These are phyloP conservation scores for Chymomyza costata DNA, from an alignment of 1,140 invertebrate species.

Conservation along the genomic window DNA sequence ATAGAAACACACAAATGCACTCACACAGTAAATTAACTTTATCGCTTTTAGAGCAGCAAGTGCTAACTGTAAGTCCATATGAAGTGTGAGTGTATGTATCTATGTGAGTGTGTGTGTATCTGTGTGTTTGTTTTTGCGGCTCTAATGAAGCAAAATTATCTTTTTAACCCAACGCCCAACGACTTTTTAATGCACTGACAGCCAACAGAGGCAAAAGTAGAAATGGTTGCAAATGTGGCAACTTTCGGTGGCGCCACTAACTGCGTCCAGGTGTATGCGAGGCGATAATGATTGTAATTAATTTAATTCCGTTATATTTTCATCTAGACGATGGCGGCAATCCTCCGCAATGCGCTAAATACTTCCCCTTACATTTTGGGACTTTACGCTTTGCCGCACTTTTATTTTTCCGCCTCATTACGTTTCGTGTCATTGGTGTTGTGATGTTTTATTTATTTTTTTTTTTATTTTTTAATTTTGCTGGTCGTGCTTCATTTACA, in stretches of 20 bases:
- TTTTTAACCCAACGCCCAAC: slow-evolving; percentile 23
- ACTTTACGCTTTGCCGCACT: slow-evolving; percentile 19
- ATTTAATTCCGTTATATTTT: slow-evolving; percentile 74
- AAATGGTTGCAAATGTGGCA: too few species aligned
- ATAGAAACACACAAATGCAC: too few species aligned
- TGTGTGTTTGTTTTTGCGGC: slow-evolving; percentile 5
- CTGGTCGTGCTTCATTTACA: slow-evolving; percentile 52
- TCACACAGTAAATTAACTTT: slow-evolving; percentile 53
- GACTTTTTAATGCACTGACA: slow-evolving; percentile 10
- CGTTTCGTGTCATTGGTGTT: slow-evolving; percentile 30
- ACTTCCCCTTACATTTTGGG: slow-evolving; percentile 41
- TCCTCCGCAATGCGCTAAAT: slow-evolving; percentile 67
- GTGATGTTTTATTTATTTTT: slow-evolving; percentile 15
- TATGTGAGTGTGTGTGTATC: slow-evolving; percentile 16
- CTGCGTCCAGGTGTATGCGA: slow-evolving; percentile 40
- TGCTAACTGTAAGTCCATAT: too few species aligned
- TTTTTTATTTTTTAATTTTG: not conserved
- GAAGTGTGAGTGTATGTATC: not conserved
- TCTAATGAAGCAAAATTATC: slow-evolving; percentile 65
- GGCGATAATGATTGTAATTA: slow-evolving; percentile 72
- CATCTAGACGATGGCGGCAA: slow-evolving; percentile 49
- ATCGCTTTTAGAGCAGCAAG: slow-evolving; percentile 32
- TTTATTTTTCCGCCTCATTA: slow-evolving; percentile 50
- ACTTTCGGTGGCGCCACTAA: too few species aligned
- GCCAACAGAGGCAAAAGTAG: not conserved